phyloP scores from a whole-genome alignment of 23 tunicate genomes.

The Ciona savignyi region DNA sequence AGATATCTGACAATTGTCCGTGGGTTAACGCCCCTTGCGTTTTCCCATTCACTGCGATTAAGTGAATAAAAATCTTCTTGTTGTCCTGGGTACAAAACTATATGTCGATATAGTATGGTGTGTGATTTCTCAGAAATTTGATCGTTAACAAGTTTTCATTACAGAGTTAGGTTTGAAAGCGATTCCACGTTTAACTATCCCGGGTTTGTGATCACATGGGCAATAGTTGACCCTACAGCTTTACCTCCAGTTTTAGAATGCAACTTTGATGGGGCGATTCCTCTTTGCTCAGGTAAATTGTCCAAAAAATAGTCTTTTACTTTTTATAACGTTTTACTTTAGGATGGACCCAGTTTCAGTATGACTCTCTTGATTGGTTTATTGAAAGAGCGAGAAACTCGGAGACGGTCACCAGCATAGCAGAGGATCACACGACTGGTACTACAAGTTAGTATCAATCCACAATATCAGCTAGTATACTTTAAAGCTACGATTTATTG shows the following conservation, averaged over 20 bases:
- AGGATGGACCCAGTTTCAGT: background rate
- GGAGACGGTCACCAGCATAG: background rate
- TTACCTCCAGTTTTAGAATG: conserved; percentile 7
- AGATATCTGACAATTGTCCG: too few species aligned
- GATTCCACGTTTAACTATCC: background rate
- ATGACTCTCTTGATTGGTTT: background rate
- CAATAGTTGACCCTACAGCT: background rate
- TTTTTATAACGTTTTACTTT: background rate
- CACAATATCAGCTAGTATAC: too few species aligned
- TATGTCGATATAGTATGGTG: too few species aligned
- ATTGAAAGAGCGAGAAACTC: background rate
- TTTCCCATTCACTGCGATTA: too few species aligned
- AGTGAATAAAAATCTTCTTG: too few species aligned
- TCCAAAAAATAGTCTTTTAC: background rate
- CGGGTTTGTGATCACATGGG: conserved; percentile 10
- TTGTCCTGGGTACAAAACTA: too few species aligned
- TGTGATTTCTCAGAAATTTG: too few species aligned
- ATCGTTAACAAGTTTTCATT: too few species aligned
- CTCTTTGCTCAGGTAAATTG: background rate
- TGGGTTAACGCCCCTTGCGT: too few species aligned
- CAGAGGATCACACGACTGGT: conserved; percentile 11
- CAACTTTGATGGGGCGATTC: conserved; percentile 9
- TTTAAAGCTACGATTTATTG: too few species aligned
- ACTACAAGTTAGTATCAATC: background rate
- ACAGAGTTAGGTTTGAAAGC: conserved; percentile 1